Conservation (phyloP, 1,140 invertebrate species). For the Drosophila mojavensis region DNA sequence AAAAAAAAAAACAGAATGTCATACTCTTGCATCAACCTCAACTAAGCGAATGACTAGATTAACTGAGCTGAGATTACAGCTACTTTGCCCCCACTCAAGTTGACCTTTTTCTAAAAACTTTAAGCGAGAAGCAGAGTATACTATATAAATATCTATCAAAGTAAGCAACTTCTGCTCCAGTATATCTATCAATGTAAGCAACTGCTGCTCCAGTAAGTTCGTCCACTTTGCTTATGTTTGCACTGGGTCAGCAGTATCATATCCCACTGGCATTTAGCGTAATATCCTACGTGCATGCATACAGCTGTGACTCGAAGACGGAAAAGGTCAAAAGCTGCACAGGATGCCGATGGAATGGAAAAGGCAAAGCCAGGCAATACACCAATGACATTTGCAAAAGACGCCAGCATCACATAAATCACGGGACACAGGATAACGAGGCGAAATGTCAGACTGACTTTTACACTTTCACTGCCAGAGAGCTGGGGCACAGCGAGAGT, state of each 20-base stretch:
- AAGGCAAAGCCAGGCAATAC: neutral
- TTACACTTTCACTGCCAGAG: constrained; percentile 50
- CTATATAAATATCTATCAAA: too few relatives aligned
- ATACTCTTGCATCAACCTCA: too few relatives aligned
- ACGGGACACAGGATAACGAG: constrained; percentile 52
- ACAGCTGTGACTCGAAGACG: constrained; percentile 16
- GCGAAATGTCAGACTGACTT: constrained; percentile 69
- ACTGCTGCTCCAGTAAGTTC: too few relatives aligned
- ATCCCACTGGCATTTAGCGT: constrained; percentile 19
- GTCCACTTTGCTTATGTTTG: neutral
- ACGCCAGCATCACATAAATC: constrained; percentile 62
- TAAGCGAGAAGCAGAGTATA: too few relatives aligned
- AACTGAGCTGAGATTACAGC: too few relatives aligned
- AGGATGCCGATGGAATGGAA: constrained; percentile 25
- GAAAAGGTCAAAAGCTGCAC: constrained; percentile 52
- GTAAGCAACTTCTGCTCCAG: too few relatives aligned
- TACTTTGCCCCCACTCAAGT: too few relatives aligned
- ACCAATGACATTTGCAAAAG: constrained; percentile 41
- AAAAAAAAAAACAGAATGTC: too few relatives aligned
- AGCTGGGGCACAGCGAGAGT: neutral
- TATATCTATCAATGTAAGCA: too few relatives aligned
- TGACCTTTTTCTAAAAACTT: too few relatives aligned
- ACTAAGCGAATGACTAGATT: too few relatives aligned
- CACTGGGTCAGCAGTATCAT: neutral
- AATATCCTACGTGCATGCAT: constrained; percentile 20